phyloP scores from a whole-genome alignment of 2,113 vertebrate genomes.

The Alectura lathami region DNA sequence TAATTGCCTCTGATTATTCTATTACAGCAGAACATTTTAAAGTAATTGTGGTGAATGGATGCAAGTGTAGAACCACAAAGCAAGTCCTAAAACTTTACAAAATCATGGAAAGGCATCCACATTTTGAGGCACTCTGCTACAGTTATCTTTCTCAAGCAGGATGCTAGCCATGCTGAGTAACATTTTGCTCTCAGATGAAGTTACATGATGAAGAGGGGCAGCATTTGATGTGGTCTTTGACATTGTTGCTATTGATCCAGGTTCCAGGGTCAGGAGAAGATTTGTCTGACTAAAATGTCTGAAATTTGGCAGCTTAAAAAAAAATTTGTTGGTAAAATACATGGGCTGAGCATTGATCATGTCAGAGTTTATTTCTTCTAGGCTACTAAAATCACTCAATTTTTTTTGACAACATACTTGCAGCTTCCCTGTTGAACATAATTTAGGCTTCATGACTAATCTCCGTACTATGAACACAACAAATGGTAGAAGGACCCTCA shows the following conservation, averaged over 20 bases:
- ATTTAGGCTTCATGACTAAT: not conserved
- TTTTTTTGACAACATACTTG: not conserved
- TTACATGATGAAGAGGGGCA: not conserved
- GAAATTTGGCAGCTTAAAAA: not conserved
- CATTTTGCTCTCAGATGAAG: not conserved
- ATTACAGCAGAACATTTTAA: not conserved
- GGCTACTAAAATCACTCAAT: not conserved
- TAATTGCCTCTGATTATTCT: constrained; percentile 49
- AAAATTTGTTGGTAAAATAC: accelerated
- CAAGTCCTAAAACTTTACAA: not conserved
- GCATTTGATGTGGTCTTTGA: not conserved
- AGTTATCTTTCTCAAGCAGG: not conserved
- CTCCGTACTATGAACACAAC: not conserved
- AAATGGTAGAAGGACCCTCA: not conserved
- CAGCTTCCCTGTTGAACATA: not conserved
- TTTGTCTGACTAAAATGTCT: not conserved
- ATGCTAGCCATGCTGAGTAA: not conserved
- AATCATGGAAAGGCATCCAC: not conserved
- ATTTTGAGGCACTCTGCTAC: not conserved
- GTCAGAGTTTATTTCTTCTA: not conserved
- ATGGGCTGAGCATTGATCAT: not conserved
- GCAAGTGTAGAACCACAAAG: not conserved
- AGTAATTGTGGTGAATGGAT: not conserved
- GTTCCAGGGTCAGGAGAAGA: not conserved
- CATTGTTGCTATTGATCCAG: not conserved